Base-by-base conservation (phyloP, 2,888 invertebrate species). In the Oeneis ivallda region DNA sequence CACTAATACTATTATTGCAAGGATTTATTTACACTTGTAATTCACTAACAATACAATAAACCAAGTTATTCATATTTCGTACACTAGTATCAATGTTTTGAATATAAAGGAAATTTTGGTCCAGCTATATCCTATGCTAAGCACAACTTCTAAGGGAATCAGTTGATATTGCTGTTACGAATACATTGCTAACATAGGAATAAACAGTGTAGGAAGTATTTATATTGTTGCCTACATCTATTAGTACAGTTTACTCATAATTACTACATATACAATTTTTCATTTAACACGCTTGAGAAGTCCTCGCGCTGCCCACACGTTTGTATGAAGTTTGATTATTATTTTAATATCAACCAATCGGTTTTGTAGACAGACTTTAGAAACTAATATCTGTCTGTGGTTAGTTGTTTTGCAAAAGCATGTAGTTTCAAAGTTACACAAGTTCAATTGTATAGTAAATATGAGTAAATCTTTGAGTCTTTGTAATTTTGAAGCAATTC, bases 71-170 rank as follows among this genome's bases (percentile, higher is more conserved):
- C 72, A 78, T 80, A 79, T 80, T 79, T 75, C 72, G 78, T 80
- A 79, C 80, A 82, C 78, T 78, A 80, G 78, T 80, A 80, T 82
- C 76, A 81, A 84, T 78, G 78, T 80, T 83, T 84, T 83, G 78
- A 86, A 85, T 85, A 83, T 79, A 87, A 89, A 86, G 80, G 81
- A 86, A 89, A 89, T 89, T 89, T 92, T 92, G 92, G 92, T 92
- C 92, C 92, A 91, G 91, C 92, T 91, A 91, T 89, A 80, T 86
- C 80, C 90, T 90, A 90, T 83, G 83, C 86, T 88, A 89, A 87
- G 87, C 83, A 84, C 86, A 87, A 85, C 81, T 86, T 78, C 85
- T 88, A 86, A 77, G 79, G 78, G 84, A 84, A 81, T 79, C 79
- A 81, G 76, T 83, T 83, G 75, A 81, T 86, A 85, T 87, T 87